Percentiles rank a stretch among this genome's conserved stretches.
These are phyloP conservation scores for Nasalis larvatus DNA, from an alignment of 2,113 vertebrate species.

Conservation along the genomic window DNA sequence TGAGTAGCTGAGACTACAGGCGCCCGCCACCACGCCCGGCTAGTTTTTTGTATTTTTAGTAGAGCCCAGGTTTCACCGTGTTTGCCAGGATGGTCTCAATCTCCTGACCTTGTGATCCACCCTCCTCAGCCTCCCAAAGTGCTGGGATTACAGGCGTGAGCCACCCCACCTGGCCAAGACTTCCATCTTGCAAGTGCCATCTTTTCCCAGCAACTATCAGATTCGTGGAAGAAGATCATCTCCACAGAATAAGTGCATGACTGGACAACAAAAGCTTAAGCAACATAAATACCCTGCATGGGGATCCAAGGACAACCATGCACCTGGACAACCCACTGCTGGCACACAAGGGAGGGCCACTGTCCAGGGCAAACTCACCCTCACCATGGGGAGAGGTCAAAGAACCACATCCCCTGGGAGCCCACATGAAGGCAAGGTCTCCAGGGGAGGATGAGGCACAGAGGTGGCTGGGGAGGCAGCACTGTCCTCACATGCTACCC, in stretches of 20 bases:
- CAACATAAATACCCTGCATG: neutral
- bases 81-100: too few species aligned
- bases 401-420: fast-evolving
- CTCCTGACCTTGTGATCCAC: too few species aligned
- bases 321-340: neutral
- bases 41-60: too few species aligned
- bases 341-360: fast-evolving
- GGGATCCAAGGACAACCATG: neutral
- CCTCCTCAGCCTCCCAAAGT: too few species aligned
- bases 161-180: fast-evolving
- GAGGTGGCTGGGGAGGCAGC: fast-evolving
- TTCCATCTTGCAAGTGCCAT: neutral
- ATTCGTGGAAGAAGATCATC: neutral
- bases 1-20: too few species aligned
- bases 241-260: neutral
- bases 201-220: neutral
- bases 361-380: too few species aligned
- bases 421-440: neutral
- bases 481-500: neutral
- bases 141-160: too few species aligned
- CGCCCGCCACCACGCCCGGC: fast-evolving
- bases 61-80: too few species aligned
- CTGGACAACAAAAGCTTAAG: neutral
- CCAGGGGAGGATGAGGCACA: fast-evolving
- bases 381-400: neutral